phyloP scores from a whole-genome alignment of 2,113 vertebrate species.

The Trochalopteron elliotii region DNA sequence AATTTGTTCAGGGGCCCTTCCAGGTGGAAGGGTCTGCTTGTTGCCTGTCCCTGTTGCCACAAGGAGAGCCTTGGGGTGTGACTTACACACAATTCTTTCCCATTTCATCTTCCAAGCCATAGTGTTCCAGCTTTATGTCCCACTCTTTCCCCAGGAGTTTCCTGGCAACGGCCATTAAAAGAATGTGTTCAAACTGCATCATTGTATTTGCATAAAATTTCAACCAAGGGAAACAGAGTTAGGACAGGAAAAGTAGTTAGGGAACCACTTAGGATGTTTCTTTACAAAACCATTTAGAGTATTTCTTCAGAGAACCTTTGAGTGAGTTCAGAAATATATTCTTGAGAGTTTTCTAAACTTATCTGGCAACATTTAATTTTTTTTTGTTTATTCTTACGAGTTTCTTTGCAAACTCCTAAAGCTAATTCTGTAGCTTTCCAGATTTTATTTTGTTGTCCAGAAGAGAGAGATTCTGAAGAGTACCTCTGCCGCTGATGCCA shows the following conservation, averaged over 20 bases:
- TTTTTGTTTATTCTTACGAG: neutral
- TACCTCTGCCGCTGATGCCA: fast-evolving
- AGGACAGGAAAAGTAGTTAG: neutral
- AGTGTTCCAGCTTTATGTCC: neutral
- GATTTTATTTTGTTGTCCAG: neutral
- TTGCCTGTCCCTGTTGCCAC: neutral
- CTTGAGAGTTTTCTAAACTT: neutral
- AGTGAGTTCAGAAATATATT: neutral
- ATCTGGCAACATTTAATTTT: neutral
- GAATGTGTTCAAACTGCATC: neutral
- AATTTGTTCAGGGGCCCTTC: neutral
- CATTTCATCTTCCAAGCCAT: neutral
- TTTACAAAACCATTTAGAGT: neutral
- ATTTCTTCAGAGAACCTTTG: neutral
- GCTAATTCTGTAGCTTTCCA: neutral
- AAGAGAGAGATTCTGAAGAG: neutral
- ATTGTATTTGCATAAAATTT: neutral
- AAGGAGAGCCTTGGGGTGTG: neutral
- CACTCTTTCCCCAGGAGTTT: neutral
- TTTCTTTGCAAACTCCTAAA: neutral
- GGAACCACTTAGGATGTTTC: neutral
- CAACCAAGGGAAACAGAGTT: neutral
- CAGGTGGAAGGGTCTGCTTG: neutral
- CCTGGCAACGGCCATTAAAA: neutral
- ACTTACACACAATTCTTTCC: neutral